Conservation (phyloP, 2,888 invertebrate genomes). For the Drosophila niveifrons region DNA sequence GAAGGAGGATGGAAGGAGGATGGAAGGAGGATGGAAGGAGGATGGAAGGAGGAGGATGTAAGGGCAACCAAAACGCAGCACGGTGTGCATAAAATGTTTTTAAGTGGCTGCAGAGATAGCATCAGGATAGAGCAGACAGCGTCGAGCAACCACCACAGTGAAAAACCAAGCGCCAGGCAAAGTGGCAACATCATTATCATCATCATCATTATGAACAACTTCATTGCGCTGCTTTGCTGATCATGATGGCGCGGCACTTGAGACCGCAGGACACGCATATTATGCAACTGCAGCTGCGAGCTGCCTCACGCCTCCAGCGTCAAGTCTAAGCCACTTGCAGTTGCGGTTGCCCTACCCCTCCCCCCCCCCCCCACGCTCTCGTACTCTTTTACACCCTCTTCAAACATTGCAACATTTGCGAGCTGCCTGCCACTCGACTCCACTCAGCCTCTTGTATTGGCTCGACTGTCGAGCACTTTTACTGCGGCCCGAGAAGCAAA, state of each 20-base stretch:
- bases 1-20: not conserved
- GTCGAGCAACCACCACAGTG: conserved; percentile 6
- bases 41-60: not conserved
- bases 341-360: conserved; percentile 18
- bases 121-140: not conserved
- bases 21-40: not conserved
- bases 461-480: conserved; percentile 40
- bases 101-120: conserved; percentile 44
- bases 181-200: conserved; percentile 29
- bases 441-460: conserved; percentile 10
- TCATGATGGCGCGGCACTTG: conserved; percentile 34
- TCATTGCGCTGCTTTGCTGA: conserved; percentile 12
- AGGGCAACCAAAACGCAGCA: conserved; percentile 7
- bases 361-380: not conserved
- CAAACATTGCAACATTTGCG: not conserved
- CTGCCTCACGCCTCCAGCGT: conserved; percentile 13
- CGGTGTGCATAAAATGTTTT: conserved; percentile 63
- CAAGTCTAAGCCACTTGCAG: conserved; percentile 36
- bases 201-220: conserved; percentile 17
- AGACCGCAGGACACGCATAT: conserved; percentile 59
- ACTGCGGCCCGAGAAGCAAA: conserved; percentile 20
- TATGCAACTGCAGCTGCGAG: conserved; percentile 39
- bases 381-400: not conserved
- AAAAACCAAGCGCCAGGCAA: conserved; percentile 26
- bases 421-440: not conserved